Percentiles rank a stretch among this genome's conserved stretches.
Conservation (phyloP, 2,797 vertebrate species). For the Falco cherrug region DNA sequence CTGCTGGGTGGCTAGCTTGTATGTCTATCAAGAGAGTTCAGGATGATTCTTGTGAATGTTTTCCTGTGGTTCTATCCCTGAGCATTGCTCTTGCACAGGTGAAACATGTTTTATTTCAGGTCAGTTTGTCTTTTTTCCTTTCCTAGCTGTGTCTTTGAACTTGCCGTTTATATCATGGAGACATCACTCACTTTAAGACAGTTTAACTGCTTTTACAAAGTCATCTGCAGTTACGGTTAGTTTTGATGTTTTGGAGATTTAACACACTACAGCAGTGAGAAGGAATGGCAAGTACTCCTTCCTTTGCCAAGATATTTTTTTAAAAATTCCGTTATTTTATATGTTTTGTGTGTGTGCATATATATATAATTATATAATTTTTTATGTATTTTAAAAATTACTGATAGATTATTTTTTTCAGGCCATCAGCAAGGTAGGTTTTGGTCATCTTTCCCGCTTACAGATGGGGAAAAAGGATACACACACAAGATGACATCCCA, state of each 20-base stretch:
- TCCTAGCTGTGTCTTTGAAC: neutral
- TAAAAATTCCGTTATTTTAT: neutral
- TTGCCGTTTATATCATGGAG: neutral
- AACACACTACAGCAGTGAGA: neutral
- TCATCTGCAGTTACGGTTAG: neutral
- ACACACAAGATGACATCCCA: neutral
- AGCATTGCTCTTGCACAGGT: neutral
- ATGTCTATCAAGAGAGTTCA: neutral
- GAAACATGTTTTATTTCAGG: neutral
- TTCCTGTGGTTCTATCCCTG: neutral
- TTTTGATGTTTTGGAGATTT: neutral
- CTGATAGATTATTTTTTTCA: neutral
- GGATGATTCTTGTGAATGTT: neutral
- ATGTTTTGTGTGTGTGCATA: no score
- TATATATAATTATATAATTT: no score
- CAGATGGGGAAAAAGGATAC: neutral
- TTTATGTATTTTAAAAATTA: neutral
- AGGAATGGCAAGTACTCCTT: neutral
- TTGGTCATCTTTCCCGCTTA: neutral
- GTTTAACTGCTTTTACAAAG: neutral
- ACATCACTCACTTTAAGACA: neutral
- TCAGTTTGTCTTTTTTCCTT: neutral
- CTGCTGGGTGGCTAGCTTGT: neutral
- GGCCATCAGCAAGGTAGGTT: neutral
- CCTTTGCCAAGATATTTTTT: neutral